Conservation (phyloP, 2,888 invertebrate species). For the Nymphalis c-album region DNA sequence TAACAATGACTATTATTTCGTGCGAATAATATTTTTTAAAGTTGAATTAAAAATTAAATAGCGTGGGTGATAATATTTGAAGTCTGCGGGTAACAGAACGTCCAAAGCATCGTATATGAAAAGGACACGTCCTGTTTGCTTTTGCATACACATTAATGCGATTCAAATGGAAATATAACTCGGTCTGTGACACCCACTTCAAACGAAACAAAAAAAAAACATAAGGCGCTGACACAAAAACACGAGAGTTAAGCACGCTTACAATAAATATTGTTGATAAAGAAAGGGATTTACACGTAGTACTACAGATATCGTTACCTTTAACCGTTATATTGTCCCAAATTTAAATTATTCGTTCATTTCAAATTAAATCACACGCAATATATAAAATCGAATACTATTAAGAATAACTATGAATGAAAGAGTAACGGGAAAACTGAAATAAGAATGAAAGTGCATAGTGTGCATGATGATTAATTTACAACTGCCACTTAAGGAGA, state of each 20-base stretch:
- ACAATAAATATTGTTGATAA: conserved; percentile 77
- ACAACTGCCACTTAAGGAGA: conserved; percentile 67
- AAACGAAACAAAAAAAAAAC: conserved; percentile 53
- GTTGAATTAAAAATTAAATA: conserved; percentile 23
- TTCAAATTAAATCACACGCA: conserved; percentile 40
- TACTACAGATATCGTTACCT: conserved; percentile 60
- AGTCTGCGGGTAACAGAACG: conserved; percentile 47
- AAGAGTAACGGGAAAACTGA: conserved; percentile 52
- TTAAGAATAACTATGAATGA: conserved; percentile 55
- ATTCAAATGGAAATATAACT: conserved; percentile 62
- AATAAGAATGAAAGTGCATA: conserved; percentile 76
- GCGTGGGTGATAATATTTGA: conserved; percentile 69
- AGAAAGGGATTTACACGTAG: conserved; percentile 63
- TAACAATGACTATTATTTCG: conserved; percentile 13
- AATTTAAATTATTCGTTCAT: conserved; percentile 53
- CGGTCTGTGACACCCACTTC: conserved; percentile 72
- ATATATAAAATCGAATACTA: conserved; percentile 37
- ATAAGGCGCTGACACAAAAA: conserved; percentile 65
- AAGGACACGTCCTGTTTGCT: conserved; percentile 53
- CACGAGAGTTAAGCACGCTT: conserved; percentile 67
- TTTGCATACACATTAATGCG: conserved; percentile 57
- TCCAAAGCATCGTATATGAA: conserved; percentile 43
- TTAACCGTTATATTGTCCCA: conserved; percentile 57
- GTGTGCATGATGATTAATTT: conserved; percentile 67
- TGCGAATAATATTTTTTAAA: conserved; percentile 18